Evolutionary conservation across 2,797 vertebrate species (phyloP), one percentile per base, ranked within the genome.

Genomic region (Sciurus carolinensis): DNA sequence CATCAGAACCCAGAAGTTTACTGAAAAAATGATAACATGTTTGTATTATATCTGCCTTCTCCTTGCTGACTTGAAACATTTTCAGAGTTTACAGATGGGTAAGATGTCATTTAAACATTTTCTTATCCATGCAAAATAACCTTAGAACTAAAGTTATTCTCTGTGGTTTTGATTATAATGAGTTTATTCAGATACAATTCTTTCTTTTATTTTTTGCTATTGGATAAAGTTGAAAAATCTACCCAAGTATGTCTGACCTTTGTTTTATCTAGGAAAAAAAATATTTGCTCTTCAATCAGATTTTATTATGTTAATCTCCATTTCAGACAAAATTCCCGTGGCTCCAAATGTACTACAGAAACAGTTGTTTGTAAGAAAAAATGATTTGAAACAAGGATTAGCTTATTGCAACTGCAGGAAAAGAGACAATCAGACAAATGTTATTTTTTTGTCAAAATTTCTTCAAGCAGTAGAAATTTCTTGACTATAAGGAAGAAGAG

Each of bases 381-480:
- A 42, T 10, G 69, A 77, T 44, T 24, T 81, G 30, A 90, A 62
- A 59, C 2, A 71, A 81, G 3, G 12, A 81, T 90, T 82, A 50
- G 7, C 11, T 73, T 36, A 79, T 12, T 95, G 3, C 71, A 92
- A 88, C 39, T 12, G 0, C n/a, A 59, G 15, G 18, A 12, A 73
- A 79, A 71, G 39, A 85, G 24, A 73, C 12, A 50, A 54, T 10
- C 26, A 42, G 77, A 79, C 7, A 85, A 87, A 73, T 14, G 0
- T 39, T 62, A 72, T 30, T 88, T 33, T 88, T 88, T 57, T 20
- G 11, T 71, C 64, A 95, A 69, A 95, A 77, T 91, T 81, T 95
- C 44, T 91, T 36, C 3, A 95, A 76, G 22, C 7, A 62, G 17
- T 26, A 76, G 15, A 5, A 44, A 73, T 69, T 94, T 92, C 79